phyloP scores from a whole-genome alignment of 2,888 invertebrate genomes.

The Biston stratarius region DNA sequence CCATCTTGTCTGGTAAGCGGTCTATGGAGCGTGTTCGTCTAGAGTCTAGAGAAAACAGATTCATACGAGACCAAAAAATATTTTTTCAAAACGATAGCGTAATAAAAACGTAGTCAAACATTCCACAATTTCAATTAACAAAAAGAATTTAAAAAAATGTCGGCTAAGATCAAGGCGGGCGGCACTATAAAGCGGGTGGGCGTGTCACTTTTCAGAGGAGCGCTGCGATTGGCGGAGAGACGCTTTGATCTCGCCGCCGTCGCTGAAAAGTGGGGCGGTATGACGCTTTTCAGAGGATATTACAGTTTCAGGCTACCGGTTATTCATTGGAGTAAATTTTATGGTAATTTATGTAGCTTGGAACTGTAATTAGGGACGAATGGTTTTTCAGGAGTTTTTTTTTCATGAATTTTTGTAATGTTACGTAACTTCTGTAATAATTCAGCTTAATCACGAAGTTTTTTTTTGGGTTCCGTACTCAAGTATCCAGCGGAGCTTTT shows the following conservation, averaged over 20 bases:
- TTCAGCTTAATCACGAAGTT: neutral
- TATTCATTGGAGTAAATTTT: slow-evolving; percentile 55
- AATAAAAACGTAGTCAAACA: neutral
- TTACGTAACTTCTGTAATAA: slow-evolving; percentile 11
- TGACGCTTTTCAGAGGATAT: slow-evolving; percentile 74
- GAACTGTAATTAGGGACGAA: slow-evolving; percentile 39
- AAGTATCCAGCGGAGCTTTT: neutral
- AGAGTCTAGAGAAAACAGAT: no score
- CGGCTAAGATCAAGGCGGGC: slow-evolving; percentile 62
- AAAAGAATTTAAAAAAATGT: slow-evolving; percentile 33
- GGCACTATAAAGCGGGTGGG: slow-evolving; percentile 82
- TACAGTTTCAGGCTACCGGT: slow-evolving; percentile 48
- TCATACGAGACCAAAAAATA: neutral
- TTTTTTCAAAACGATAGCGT: neutral
- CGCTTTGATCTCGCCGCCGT: slow-evolving; percentile 64
- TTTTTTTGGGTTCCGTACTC: neutral
- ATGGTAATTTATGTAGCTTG: slow-evolving; percentile 37
- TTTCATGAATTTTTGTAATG: slow-evolving; percentile 23
- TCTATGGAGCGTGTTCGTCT: no score
- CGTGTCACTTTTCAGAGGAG: slow-evolving; percentile 80
- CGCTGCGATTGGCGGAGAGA: slow-evolving; percentile 64
- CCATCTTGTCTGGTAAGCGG: no score
- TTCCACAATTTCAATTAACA: slow-evolving; percentile 1
- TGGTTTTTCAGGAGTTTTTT: slow-evolving; percentile 19
- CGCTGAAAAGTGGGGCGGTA: slow-evolving; percentile 72